phyloP scores from a whole-genome alignment of 30 jellyfish, hydroid and myxozoan species.

The Aurelia aurita complex sp. Pacific region DNA sequence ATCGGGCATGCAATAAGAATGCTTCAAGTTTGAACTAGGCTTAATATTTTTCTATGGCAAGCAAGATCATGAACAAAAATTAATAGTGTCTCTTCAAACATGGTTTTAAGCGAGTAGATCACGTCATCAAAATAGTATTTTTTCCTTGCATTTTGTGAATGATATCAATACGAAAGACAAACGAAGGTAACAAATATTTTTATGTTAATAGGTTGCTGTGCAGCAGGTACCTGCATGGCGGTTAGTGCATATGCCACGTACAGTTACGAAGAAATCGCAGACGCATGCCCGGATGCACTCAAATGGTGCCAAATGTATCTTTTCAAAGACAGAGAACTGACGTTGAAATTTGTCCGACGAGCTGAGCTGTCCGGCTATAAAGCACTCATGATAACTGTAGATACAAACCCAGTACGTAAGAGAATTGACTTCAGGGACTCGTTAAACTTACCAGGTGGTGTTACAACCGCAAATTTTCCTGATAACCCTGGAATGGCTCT shows the following conservation, averaged over 20 bases:
- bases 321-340: slow-evolving; percentile 70
- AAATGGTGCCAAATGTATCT: slow-evolving; percentile 83
- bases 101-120: too few species aligned
- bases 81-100: too few species aligned
- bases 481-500: slow-evolving; percentile 5
- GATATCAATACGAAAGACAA: too few species aligned
- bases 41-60: too few species aligned
- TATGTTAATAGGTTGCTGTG: slow-evolving; percentile 11
- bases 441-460: slow-evolving; percentile 36
- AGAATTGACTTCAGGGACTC: slow-evolving; percentile 41
- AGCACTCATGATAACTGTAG: slow-evolving; percentile 95
- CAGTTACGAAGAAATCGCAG: slow-evolving; percentile 72
- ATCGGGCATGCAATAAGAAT: too few species aligned
- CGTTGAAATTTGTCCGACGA: slow-evolving; percentile 66
- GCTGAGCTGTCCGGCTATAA: slow-evolving; percentile 89
- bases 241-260: slow-evolving; percentile 80
- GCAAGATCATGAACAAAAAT: too few species aligned
- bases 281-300: slow-evolving; percentile 70
- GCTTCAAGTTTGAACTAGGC: too few species aligned
- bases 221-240: slow-evolving; percentile 91
- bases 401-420: slow-evolving; percentile 64
- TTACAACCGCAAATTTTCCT: slow-evolving; percentile 44
- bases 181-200: too few species aligned
- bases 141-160: too few species aligned
- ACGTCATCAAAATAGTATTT: too few species aligned